These are phyloP conservation scores for Montipora capricornis DNA, from an alignment of 64 coral and sea anemone genomes.

Conservation along the genomic window DNA sequence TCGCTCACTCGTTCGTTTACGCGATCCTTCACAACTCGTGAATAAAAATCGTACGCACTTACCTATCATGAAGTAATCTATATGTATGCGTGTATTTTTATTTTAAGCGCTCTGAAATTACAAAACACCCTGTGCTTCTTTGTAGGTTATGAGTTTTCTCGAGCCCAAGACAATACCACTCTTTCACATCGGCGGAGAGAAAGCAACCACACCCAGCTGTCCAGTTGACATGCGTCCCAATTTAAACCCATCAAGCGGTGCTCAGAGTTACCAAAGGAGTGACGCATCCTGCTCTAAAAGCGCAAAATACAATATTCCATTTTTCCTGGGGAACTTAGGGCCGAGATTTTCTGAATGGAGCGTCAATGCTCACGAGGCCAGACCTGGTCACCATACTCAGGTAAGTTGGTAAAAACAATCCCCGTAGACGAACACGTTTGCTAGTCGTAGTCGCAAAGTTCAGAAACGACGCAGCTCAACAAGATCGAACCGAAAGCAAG, in stretches of 20 bases:
- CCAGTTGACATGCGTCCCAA: conserved; percentile 73
- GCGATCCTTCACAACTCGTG: too few relatives aligned
- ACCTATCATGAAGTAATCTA: too few relatives aligned
- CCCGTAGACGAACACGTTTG: too few relatives aligned
- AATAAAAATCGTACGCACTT: too few relatives aligned
- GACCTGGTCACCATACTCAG: conserved; percentile 94
- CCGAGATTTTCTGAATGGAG: conserved; percentile 86
- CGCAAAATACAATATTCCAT: conserved; percentile 83
- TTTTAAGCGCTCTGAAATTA: background rate
- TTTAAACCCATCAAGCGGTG: conserved; percentile 78
- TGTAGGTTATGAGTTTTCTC: conserved; percentile 59
- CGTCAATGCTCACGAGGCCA: conserved; percentile 87
- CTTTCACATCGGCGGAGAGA: conserved; percentile 81
- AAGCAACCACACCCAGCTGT: conserved; percentile 88
- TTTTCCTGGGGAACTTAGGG: conserved; percentile 69
- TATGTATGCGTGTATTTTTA: too few relatives aligned
- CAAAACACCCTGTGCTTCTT: background rate
- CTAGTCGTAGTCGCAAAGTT: background rate
- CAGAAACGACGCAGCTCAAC: too few relatives aligned
- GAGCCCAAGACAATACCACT: conserved; percentile 74
- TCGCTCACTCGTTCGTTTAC: too few relatives aligned
- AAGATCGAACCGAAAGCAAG: too few relatives aligned
- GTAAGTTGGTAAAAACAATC: conserved; percentile 18
- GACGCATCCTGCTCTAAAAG: conserved; percentile 20
- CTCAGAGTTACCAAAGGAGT: conserved; percentile 62